phyloP scores from a whole-genome alignment of 1,140 invertebrate species.

The Agraylea sexmaculata region DNA sequence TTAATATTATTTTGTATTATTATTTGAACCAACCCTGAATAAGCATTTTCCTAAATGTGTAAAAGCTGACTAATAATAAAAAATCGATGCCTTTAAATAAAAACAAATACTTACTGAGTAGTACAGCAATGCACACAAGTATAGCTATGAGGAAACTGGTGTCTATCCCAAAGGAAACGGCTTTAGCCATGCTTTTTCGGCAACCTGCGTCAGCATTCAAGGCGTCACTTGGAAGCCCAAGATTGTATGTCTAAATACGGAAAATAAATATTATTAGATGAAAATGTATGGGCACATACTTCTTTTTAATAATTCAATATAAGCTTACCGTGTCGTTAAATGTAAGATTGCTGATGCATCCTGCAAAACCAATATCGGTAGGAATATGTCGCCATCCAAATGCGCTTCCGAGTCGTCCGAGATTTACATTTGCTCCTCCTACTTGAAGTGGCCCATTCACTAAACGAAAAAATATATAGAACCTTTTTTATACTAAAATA shows the following conservation, averaged over 20 bases:
- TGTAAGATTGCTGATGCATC: constrained; percentile 78
- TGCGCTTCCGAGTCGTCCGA: constrained; percentile 42
- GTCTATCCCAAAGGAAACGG: constrained; percentile 68
- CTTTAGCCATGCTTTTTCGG: constrained; percentile 52
- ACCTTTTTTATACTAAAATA: no score
- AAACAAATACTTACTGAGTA: constrained; percentile 50
- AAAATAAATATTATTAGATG: constrained; percentile 16
- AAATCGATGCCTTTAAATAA: constrained; percentile 1
- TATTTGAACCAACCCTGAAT: no score
- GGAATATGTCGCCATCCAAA: constrained; percentile 56
- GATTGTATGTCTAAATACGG: constrained; percentile 52
- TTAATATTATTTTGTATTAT: no score
- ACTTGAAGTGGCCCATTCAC: constrained; percentile 81
- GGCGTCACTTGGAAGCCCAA: constrained; percentile 57
- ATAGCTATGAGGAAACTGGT: constrained; percentile 77
- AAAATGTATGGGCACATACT: not conserved
- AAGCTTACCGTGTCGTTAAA: constrained; percentile 57
- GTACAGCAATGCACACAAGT: constrained; percentile 62
- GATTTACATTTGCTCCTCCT: constrained; percentile 61
- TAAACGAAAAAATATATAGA: constrained; percentile 22
- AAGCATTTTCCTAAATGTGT: no score
- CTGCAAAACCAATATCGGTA: constrained; percentile 55
- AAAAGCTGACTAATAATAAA: no score
- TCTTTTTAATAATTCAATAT: not conserved
- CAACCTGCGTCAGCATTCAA: constrained; percentile 58